phyloP scores from a whole-genome alignment of 2,113 vertebrate species.

The Delphinus delphis region DNA sequence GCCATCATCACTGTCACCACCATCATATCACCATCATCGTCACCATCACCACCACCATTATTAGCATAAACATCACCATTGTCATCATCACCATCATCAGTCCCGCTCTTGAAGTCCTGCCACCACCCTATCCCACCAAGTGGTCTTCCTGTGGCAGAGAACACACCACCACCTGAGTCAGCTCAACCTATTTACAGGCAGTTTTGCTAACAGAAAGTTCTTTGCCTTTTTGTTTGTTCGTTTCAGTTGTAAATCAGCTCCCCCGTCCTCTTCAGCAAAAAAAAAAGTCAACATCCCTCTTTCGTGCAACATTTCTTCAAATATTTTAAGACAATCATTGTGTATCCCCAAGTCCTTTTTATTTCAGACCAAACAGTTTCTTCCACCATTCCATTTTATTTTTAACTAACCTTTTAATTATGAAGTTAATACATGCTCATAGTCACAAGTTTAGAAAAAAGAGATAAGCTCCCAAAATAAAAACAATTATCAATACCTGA shows the following conservation, averaged over 20 bases:
- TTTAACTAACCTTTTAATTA: neutral
- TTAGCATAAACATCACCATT: accelerated
- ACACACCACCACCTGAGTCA: neutral
- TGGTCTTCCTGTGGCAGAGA: neutral
- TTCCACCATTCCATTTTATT: neutral
- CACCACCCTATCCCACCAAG: neutral
- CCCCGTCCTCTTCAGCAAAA: neutral
- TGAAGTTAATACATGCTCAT: neutral
- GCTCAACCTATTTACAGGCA: neutral
- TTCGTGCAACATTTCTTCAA: neutral
- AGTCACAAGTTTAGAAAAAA: neutral
- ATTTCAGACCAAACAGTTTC: neutral
- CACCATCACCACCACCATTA: accelerated
- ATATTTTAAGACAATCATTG: neutral
- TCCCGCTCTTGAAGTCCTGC: neutral
- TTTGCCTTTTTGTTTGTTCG: neutral
- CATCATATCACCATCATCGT: accelerated
- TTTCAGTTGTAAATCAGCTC: neutral
- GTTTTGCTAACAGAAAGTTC: neutral
- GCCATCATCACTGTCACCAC: accelerated
- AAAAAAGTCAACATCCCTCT: neutral
- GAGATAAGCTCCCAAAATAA: neutral
- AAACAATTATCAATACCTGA: neutral
- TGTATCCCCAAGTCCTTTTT: neutral
- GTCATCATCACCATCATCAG: too few relatives aligned